Percentiles rank a stretch among this genome's conserved stretches.
Conservation (phyloP, 2,888 invertebrate genomes). For the Idaea aversata region DNA sequence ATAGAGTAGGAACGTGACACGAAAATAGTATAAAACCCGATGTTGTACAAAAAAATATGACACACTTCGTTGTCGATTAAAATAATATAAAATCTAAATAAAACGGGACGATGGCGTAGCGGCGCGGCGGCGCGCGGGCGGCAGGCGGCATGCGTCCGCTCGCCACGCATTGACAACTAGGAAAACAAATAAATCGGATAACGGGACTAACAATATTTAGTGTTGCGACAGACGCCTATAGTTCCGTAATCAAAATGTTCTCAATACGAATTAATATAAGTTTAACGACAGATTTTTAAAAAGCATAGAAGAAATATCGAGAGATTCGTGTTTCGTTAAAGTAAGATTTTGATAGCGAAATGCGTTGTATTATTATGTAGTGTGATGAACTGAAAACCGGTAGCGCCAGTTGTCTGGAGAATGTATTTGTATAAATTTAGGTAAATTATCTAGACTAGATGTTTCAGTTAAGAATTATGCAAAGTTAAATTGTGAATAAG, state of each 20-base stretch:
- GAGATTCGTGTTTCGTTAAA: background rate
- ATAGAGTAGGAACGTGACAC: constrained; percentile 30
- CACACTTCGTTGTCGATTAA: constrained; percentile 62
- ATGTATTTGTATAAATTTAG: background rate
- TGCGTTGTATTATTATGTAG: background rate
- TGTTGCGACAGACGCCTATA: background rate
- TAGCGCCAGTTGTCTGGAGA: background rate
- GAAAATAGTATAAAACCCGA: constrained; percentile 45
- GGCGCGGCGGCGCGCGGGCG: constrained; percentile 23
- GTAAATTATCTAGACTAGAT: background rate
- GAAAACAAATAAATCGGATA: constrained; percentile 1
- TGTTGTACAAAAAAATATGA: constrained; percentile 53
- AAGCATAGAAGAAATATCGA: too few relatives aligned
- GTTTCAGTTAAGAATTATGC: too few relatives aligned
- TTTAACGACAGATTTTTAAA: background rate
- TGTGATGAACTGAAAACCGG: background rate
- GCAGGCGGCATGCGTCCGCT: constrained; percentile 30
- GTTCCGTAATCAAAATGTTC: background rate
- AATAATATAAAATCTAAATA: constrained; percentile 65
- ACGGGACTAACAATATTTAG: background rate
- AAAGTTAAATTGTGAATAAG: background rate
- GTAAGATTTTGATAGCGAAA: background rate
- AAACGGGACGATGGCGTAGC: constrained; percentile 18
- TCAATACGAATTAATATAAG: background rate
- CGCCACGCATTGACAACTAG: background rate